These are phyloP conservation scores for Criorhina ranunculi DNA, from an alignment of 2,888 invertebrate species.

Conservation along the genomic window DNA sequence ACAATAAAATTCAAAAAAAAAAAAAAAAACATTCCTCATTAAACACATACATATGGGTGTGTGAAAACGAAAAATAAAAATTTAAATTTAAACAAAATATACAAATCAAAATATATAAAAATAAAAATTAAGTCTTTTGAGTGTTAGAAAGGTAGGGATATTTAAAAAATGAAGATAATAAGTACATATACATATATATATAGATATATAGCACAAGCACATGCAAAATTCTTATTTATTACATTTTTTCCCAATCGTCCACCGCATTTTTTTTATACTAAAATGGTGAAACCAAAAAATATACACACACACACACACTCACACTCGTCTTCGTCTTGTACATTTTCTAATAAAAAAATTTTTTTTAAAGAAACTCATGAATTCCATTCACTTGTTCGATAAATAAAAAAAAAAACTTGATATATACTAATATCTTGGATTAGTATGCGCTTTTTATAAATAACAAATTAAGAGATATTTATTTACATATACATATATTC, in stretches of 20 bases:
- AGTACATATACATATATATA: not conserved
- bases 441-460: conserved; percentile 65
- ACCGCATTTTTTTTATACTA: conserved; percentile 35
- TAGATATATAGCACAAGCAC: conserved; percentile 29
- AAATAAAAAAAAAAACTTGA: conserved; percentile 28
- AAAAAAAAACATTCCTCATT: too few relatives aligned
- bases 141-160: conserved; percentile 29
- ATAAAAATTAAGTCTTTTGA: conserved; percentile 20
- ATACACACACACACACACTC: conserved; percentile 11
- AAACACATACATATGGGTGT: conserved; percentile 17
- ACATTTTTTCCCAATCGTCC: conserved; percentile 33
- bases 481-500: conserved; percentile 67
- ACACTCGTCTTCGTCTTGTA: conserved; percentile 49
- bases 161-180: conserved; percentile 17
- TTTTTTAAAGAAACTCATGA: conserved; percentile 36
- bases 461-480: conserved; percentile 62
- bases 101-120: conserved; percentile 6
- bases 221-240: conserved; percentile 33
- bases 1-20: conserved; percentile 12
- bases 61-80: too few relatives aligned
- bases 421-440: too few relatives aligned
- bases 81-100: conserved; percentile 3
- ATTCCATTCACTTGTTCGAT: conserved; percentile 53
- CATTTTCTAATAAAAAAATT: conserved; percentile 35
- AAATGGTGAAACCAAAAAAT: conserved; percentile 22